Conservation (phyloP, 2,797 vertebrate species). For the Ceryle rudis region DNA sequence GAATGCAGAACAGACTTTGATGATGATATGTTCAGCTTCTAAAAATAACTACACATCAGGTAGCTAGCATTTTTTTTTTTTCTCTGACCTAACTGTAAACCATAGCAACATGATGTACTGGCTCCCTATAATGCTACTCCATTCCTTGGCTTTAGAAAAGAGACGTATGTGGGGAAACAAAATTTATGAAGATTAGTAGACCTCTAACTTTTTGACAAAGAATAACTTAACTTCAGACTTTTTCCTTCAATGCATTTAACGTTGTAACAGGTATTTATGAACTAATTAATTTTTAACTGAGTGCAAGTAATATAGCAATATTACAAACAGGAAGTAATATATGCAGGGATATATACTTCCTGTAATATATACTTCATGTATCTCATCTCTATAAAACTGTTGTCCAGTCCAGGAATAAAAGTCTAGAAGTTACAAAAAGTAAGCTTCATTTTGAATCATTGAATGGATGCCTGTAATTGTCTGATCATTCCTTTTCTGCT, state of each 20-base stretch:
- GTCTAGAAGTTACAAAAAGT: not conserved
- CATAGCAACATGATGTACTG: not conserved
- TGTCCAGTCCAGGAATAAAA: not conserved
- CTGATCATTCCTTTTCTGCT: not conserved
- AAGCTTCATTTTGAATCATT: not conserved
- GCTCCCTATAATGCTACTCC: not conserved
- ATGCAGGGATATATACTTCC: not conserved
- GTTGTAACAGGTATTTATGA: not conserved
- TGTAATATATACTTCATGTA: not conserved
- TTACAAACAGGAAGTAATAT: too few species aligned
- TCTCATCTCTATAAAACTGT: not conserved
- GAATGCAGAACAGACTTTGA: not conserved
- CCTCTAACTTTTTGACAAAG: not conserved
- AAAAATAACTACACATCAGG: constrained; percentile 47
- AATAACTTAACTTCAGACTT: not conserved
- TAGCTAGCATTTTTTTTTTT: not conserved
- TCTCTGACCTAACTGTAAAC: not conserved
- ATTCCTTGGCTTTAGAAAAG: not conserved
- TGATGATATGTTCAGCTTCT: not conserved
- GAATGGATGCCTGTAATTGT: not conserved
- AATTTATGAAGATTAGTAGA: not conserved
- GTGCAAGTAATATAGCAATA: not conserved
- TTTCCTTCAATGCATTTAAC: not conserved
- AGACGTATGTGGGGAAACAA: not conserved
- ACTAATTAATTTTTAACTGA: not conserved